Percentiles rank a stretch among this genome's conserved stretches.
These are phyloP conservation scores for Torymus auratus DNA, from an alignment of 2,888 invertebrate species.

Conservation along the genomic window DNA sequence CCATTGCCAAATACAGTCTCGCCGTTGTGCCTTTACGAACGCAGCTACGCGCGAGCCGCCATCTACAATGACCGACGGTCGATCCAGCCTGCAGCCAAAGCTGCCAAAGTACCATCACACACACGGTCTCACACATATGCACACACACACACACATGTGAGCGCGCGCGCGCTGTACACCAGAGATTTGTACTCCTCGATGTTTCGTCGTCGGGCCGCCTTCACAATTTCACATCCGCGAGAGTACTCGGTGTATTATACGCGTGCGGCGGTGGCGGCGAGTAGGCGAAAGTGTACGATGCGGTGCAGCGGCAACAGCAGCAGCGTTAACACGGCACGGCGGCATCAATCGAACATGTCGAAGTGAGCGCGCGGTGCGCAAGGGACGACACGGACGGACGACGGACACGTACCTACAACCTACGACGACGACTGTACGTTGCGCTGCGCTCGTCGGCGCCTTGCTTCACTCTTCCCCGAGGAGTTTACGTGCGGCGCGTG, in stretches of 20 bases:
- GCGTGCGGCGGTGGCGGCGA: background rate
- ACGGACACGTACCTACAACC: no score
- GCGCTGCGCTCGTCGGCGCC: slow-evolving; percentile 41
- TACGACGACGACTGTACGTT: no score
- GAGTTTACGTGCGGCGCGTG: no score
- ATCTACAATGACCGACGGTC: slow-evolving; percentile 71
- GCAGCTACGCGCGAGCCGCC: slow-evolving; percentile 59
- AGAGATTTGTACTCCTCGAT: background rate
- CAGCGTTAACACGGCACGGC: background rate
- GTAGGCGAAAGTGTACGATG: background rate
- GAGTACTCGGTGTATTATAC: background rate
- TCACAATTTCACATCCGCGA: slow-evolving; percentile 61
- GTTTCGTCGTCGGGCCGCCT: slow-evolving; percentile 20
- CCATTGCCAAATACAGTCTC: background rate
- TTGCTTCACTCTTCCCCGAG: no score
- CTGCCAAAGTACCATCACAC: no score
- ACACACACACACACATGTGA: slow-evolving; percentile 4
- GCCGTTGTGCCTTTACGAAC: slow-evolving; percentile 58
- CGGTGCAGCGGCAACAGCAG: background rate
- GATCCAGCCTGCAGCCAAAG: no score
- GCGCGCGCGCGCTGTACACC: background rate
- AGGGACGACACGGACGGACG: background rate
- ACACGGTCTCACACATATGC: no score
- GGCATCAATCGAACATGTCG: slow-evolving; percentile 41
- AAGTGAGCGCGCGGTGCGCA: slow-evolving; percentile 33